These are phyloP conservation scores for Mantis religiosa DNA, from an alignment of 2,888 invertebrate genomes.

Conservation along the genomic window DNA sequence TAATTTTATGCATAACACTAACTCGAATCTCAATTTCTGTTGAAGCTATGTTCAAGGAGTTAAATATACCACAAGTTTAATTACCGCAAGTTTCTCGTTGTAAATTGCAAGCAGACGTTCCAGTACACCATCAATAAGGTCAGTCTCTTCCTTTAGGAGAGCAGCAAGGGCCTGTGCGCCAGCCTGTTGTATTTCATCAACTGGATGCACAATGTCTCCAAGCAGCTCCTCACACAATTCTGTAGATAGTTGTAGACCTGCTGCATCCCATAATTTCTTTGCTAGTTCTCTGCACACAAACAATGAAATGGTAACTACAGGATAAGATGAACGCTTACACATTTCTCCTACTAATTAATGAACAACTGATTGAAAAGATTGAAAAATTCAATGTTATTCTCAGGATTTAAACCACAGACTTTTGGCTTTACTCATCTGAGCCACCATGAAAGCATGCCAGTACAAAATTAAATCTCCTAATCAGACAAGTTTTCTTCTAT, in stretches of 20 bases:
- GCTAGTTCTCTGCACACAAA: slow-evolving; percentile 51
- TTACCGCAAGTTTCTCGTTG: slow-evolving; percentile 66
- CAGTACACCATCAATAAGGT: slow-evolving; percentile 55
- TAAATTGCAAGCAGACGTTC: slow-evolving; percentile 68
- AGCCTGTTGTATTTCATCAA: slow-evolving; percentile 77
- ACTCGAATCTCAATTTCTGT: no score
- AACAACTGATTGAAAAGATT: no score
- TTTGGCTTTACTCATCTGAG: no score
- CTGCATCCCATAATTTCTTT: slow-evolving; percentile 57
- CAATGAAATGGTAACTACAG: background rate
- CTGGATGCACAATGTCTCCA: slow-evolving; percentile 71
- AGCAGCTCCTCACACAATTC: slow-evolving; percentile 55
- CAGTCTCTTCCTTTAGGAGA: slow-evolving; percentile 54
- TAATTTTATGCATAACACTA: no score
- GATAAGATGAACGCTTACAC: background rate
- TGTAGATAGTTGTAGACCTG: slow-evolving; percentile 50
- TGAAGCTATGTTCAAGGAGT: no score
- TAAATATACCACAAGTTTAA: background rate
- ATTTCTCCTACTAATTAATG: background rate
- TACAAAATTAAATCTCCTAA: no score
- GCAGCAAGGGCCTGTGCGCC: slow-evolving; percentile 75
- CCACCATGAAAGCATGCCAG: no score
- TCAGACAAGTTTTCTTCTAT: no score
- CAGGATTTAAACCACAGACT: no score
- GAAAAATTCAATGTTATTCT: no score